phyloP scores from a whole-genome alignment of 2,797 vertebrate species.

The Hybognathus amarus region DNA sequence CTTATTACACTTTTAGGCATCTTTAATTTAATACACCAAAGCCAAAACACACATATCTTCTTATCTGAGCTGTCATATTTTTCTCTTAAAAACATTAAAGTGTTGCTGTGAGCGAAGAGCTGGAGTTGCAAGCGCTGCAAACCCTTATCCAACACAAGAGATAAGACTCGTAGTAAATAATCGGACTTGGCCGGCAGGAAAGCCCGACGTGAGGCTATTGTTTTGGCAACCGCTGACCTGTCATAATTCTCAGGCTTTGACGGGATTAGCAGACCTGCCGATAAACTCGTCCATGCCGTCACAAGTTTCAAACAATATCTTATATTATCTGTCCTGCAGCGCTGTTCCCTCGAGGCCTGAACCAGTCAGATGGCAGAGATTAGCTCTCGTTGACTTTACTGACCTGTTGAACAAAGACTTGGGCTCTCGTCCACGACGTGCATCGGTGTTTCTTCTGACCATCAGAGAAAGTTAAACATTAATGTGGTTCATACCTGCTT shows the following conservation, averaged over 20 bases:
- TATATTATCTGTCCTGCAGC: slow-evolving; percentile 48
- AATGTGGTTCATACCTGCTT: neutral
- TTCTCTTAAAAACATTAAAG: slow-evolving; percentile 50
- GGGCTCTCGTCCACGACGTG: slow-evolving; percentile 56
- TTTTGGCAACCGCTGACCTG: slow-evolving; percentile 68
- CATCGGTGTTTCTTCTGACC: neutral
- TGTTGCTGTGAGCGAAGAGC: slow-evolving; percentile 25
- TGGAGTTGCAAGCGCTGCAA: slow-evolving; percentile 38
- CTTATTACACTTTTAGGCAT: neutral
- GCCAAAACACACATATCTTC: slow-evolving; percentile 1
- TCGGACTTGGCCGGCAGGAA: slow-evolving; percentile 60
- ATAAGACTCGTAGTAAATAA: slow-evolving; percentile 73
- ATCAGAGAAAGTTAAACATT: neutral
- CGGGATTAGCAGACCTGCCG: slow-evolving; percentile 67
- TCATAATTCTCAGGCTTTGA: slow-evolving; percentile 66
- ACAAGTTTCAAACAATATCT: slow-evolving; percentile 60
- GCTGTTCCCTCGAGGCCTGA: slow-evolving; percentile 56
- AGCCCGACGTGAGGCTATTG: slow-evolving; percentile 67
- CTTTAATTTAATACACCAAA: neutral
- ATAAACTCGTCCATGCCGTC: slow-evolving; percentile 40
- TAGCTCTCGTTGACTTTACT: slow-evolving; percentile 68
- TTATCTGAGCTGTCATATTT: slow-evolving; percentile 57
- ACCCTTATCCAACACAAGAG: slow-evolving; percentile 61
- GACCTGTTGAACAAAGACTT: slow-evolving; percentile 61
- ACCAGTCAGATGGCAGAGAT: slow-evolving; percentile 66